Evolutionary conservation across 53 echinoderm and acorn worm genomes (phyloP), one percentile per base, ranked within the genome.

Genomic region (Luidia sarsii): DNA sequence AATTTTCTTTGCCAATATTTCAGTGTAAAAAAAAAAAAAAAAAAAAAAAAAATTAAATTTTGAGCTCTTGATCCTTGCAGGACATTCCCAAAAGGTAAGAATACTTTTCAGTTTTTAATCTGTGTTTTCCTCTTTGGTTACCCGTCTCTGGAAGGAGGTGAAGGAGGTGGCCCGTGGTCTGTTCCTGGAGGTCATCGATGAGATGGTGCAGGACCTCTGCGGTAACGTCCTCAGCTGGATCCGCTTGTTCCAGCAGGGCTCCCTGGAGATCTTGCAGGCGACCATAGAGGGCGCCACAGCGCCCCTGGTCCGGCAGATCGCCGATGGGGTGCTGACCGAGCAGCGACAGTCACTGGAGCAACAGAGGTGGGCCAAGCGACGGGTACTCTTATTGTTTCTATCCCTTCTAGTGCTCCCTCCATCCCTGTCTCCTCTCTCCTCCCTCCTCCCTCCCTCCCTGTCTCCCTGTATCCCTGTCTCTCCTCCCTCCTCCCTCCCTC

Each of bases 171-270:
- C 89, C 15, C 56, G 71, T 25, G 84, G 89, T 7, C 39, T 94
- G 20, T 94, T 94, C 61, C 31, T 89, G 6, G 94, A 94, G 48
- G 94, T 94, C 38, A 94, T 94, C 19, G 71, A 94, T 45, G 94
- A 91, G 67, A 86, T 89, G 80, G 83, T 82, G 0, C 34, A 9
- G 43, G 86, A 91, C n/a, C 57, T 94, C 24, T 67, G 91, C 50
- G 18, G 36, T 16, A 62, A 50, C 45, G 75, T 94, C 54, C 24
- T 91, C 18, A 63, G 64, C 1, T 71, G 77, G 57, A 25, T 90
- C 3, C 51, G 64, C 31, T 25, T 72, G 30, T 39, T 91, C 29
- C 71, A 79, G 13, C 48, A 15, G 1, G 64, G 69, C 3, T 74
- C 89, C 3, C 16, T 41, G 21, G 77, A 68, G 22, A 33, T 80